Evolutionary conservation across 2,113 vertebrate genomes (phyloP), one percentile per base, ranked within the genome.

Genomic region (Sebastes schlegelii): DNA sequence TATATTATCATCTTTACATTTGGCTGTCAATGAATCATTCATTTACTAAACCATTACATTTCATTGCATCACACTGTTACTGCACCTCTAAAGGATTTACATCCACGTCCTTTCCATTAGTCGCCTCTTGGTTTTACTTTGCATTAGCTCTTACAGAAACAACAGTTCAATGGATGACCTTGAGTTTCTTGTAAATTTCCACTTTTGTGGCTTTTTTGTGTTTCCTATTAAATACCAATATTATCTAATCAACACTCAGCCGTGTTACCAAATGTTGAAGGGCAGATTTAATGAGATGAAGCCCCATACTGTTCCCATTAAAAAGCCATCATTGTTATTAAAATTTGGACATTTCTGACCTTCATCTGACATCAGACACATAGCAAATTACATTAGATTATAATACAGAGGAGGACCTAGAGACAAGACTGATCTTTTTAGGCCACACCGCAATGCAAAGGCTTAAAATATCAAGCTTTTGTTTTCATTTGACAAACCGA

Each of bases 261-360:
- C 8, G 66, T 51, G 48, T 57, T 63, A 40, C 40, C 51, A 74
- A 26, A 71, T 71, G 54, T 49, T 82, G 76, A 87, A 87, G 84
- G 84, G 84, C 73, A 80, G 73, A 83, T 89, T 86, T 85, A 89
- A 86, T 80, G 45, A 74, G 79, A 75, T 74, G 60, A 57, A 67
- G 72, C n/a, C 17, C 43, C 49, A 43, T 34, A 77, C 43, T 71
- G 61, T 80, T 88, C 83, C 80, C 73, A 83, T 83, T 87, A 71
- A 85, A 85, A 71, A 68, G 40, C 34, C 82, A 57, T 90, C 68
- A 84, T 70, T 79, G 63, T 75, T 86, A 77, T 82, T 69, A 65
- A 82, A 55, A 86, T 77, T 40, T 19, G 45, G 84, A 86, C 80
- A 68, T 82, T 81, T 58, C 10, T 76, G 82, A 79, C 84, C 75